Base-by-base conservation (phyloP, 2,113 vertebrate genomes). In the Paradoxurus hermaphroditus region DNA sequence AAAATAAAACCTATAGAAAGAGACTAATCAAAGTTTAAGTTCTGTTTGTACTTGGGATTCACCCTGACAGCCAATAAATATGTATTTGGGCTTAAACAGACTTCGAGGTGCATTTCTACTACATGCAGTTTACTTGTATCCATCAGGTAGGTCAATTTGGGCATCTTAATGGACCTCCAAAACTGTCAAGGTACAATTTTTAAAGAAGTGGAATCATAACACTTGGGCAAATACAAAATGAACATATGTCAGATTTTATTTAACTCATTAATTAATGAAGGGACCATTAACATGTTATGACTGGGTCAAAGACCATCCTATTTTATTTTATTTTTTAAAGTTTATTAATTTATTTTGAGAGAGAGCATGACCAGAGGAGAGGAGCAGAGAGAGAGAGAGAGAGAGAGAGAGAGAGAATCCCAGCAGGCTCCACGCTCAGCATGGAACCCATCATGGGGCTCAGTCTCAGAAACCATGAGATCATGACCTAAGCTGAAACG, bases 1-100 rank as follows among this genome's bases (percentile, higher is more conserved):
- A 87, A 73, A 93, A 93, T 77, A 78, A 85, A 92, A 78, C n/a
- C 25, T 78, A 53, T 73, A 92, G 56, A 85, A 96, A 77, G 25
- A 84, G 49, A 93, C 89, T 77, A 31, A 93, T 21, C 62, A 78
- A 90, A 72, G 39, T 85, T 70, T 44, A 90, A 90, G 23, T 95
- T 92, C 11, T 67, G 7, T 70, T 93, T 51, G n/a, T 96, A 27
- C 19, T 90, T 93, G 49, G 21, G 21, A 85, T 79, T 93, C 62
- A 78, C 5, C 25, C 21, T 86, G 41, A 59, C n/a, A 84, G 84
- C n/a, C 68, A 78, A 62, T n/a, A 86, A 96, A 89, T 63, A 63
- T 44, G 31, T 78, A 21, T 63, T 44, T 88, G 62, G 27, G 21
- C 62, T 90, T 91, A 70, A 87, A 63, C 9, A 79, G 44, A 63